Percentiles rank a stretch among this genome's conserved stretches.
Conservation (phyloP, 2,797 vertebrate genomes). For the Pseudochaenichthys georgianus region DNA sequence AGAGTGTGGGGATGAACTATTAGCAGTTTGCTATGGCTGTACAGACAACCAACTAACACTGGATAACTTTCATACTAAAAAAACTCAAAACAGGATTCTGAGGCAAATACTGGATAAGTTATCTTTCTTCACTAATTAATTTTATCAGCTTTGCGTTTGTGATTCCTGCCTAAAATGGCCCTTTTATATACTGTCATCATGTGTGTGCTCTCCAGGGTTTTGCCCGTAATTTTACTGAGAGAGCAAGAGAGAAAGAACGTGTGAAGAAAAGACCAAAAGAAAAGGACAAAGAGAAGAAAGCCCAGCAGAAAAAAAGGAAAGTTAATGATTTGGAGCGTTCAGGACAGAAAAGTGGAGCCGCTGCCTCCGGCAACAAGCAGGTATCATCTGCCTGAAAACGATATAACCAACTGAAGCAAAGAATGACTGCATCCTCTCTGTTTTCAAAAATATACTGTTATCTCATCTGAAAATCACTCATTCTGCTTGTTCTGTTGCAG, state of each 20-base stretch:
- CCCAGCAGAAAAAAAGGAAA: conserved; percentile 77
- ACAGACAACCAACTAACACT: too few relatives aligned
- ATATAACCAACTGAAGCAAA: background rate
- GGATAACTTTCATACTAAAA: too few relatives aligned
- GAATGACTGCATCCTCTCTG: background rate
- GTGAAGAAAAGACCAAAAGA: conserved; percentile 76
- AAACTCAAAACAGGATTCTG: too few relatives aligned
- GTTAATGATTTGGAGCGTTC: conserved; percentile 63
- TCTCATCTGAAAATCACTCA: background rate
- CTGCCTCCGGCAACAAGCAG: conserved; percentile 84
- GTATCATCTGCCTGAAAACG: conserved; percentile 71
- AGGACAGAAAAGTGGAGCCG: conserved; percentile 84
- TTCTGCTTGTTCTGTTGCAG: conserved; percentile 59
- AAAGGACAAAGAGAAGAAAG: conserved; percentile 79
- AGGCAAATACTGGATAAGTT: too few relatives aligned
- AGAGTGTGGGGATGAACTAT: too few relatives aligned
- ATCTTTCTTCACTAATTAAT: too few relatives aligned
- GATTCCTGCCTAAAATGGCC: background rate
- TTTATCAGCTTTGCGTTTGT: background rate
- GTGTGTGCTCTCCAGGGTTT: conserved; percentile 81
- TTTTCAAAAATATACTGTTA: background rate
- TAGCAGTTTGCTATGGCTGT: too few relatives aligned
- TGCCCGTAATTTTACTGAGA: conserved; percentile 82
- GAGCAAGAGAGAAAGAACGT: conserved; percentile 75
- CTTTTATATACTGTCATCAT: conserved; percentile 12